Evolutionary conservation across 35 echinoderm and acorn worm species (phyloP).

Genomic region (Ptychodera flava): DNA sequence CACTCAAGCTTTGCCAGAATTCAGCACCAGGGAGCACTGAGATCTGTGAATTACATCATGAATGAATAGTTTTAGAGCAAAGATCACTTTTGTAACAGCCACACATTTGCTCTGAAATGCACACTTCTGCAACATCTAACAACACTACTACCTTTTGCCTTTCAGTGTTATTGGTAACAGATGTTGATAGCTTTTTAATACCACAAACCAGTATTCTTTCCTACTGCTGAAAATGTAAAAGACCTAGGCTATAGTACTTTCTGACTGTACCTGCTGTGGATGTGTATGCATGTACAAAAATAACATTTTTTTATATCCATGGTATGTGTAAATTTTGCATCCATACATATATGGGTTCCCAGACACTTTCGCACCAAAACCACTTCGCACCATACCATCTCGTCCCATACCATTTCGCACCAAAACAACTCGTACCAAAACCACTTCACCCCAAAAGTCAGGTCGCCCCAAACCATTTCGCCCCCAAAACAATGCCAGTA

Average conservation of each 20-base stretch:
- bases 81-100: background rate
- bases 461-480: no score
- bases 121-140: background rate
- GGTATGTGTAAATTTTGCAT: no score
- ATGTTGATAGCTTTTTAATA: background rate
- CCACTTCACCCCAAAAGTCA: no score
- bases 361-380: background rate
- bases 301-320: background rate
- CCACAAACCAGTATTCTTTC: background rate
- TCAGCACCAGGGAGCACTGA: conserved; percentile 59
- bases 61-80: background rate
- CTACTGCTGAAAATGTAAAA: background rate
- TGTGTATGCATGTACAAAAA: background rate
- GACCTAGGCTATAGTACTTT: background rate
- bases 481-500: no score
- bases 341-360: background rate
- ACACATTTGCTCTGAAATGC: no score
- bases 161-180: background rate
- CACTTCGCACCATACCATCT: no score
- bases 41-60: conserved; percentile 42
- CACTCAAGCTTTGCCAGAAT: conserved; percentile 57
- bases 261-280: background rate
- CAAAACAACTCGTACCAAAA: no score
- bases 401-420: no score
- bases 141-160: background rate